Evolutionary conservation across 2,797 vertebrate species (phyloP).

Genomic region (Alcedo quadribrachys): DNA sequence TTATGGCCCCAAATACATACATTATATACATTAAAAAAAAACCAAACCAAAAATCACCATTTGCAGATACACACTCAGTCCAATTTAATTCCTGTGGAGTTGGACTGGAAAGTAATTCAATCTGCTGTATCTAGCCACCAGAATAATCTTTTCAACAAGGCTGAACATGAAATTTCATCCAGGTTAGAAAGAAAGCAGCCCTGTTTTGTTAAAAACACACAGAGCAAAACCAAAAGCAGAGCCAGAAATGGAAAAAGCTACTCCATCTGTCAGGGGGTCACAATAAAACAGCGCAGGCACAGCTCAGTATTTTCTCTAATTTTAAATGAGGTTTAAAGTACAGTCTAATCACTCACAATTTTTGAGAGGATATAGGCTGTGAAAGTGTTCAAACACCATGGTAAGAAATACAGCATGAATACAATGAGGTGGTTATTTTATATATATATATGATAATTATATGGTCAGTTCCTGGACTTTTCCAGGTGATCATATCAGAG

Average conservation of each 20-base stretch:
- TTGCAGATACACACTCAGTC: neutral
- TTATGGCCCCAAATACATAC: neutral
- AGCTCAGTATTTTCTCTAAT: neutral
- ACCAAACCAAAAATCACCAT: neutral
- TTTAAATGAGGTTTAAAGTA: neutral
- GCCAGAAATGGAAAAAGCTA: neutral
- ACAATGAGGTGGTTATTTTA: neutral
- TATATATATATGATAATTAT: no score
- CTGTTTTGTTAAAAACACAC: neutral
- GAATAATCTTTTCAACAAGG: neutral
- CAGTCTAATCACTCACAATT: neutral
- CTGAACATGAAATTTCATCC: neutral
- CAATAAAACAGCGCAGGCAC: neutral
- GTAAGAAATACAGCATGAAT: neutral
- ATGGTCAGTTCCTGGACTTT: neutral
- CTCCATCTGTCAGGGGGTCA: neutral
- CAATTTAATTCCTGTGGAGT: neutral
- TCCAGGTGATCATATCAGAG: neutral
- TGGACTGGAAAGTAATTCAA: neutral
- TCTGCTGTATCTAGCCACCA: rapidly evolving
- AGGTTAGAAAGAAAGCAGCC: neutral
- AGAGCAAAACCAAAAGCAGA: neutral
- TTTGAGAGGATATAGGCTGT: neutral
- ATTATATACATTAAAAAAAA: neutral
- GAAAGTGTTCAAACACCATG: neutral